Percentiles rank a stretch among this genome's conserved stretches.
Conservation (phyloP, 1,140 invertebrate genomes). For the Hermatobates lingyangjiaoensis region DNA sequence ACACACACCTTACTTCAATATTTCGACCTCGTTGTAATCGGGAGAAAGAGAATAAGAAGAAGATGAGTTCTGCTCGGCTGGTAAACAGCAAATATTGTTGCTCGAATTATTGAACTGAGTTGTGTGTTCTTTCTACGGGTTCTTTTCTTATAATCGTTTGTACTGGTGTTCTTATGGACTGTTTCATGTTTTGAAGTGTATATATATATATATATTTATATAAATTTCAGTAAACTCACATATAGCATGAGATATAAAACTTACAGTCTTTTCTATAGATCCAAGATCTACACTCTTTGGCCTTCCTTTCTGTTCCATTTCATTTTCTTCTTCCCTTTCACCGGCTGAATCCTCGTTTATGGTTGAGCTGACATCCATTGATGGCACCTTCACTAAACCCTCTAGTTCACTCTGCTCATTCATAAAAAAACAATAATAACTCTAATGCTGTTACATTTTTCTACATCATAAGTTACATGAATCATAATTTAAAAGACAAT, state of each 20-base stretch:
- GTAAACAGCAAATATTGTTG: neutral
- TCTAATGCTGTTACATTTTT: neutral
- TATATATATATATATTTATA: neutral
- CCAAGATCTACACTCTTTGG: slow-evolving; percentile 6
- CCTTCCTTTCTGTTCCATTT: slow-evolving; percentile 1
- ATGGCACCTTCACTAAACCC: neutral
- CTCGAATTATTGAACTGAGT: neutral
- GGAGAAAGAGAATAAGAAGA: neutral
- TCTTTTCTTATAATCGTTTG: neutral
- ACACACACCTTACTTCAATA: too few species aligned
- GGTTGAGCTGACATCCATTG: slow-evolving; percentile 4
- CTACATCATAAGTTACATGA: neutral
- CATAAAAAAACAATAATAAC: neutral
- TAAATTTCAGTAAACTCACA: neutral
- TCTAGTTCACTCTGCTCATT: neutral
- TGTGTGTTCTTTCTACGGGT: neutral
- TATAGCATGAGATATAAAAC: neutral
- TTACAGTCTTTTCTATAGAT: neutral
- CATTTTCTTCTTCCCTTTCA: slow-evolving; percentile 9
- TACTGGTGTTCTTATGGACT: neutral
- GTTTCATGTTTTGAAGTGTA: neutral
- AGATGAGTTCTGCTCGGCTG: neutral
- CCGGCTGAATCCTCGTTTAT: slow-evolving; percentile 11
- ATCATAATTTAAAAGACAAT: neutral
- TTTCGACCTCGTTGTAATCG: too few species aligned